Evolutionary conservation across 23 tunicate genomes (phyloP), one percentile per base, ranked within the genome.

Genomic region (Styela clava): DNA sequence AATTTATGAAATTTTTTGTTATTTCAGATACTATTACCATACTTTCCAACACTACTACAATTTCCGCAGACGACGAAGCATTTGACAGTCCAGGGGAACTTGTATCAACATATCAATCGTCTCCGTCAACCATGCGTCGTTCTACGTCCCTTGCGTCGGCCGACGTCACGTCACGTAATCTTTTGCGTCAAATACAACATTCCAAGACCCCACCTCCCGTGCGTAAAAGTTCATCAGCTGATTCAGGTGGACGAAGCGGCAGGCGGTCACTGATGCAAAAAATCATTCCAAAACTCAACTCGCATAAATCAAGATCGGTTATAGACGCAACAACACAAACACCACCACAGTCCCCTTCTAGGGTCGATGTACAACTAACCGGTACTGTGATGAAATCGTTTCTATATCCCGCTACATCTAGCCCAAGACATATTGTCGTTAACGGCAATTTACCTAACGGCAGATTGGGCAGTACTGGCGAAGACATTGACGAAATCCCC

Each of bases 111-210:
- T 72, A 24, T 65, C 32, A 16, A 35, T n/a, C 26, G n/a, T 69
- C 78, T 0, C 65, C 81, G 64, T 44, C 52, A 44, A 44, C 31
- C 67, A 78, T 82, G 79, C 86, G 78, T 28, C 91, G 86, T 2
- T 81, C 91, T 2, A 67, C 79, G 56, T 82, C 91, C 9, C 83
- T 87, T n/a, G 86, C 86, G 37, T 69, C 86, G 16, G 79, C 83
- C 23, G 91, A 87, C 78, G 91, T 64, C 12, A 36, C 67, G 22
- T 56, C 74, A 1, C 70, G 73, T 24, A 5, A 65, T 16, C 61
- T 61, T 28, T 56, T 32, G 0, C 65, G 72, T 19, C 83, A 62
- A 56, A 26, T 56, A 20, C 25, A 63, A 65, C 24, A 26, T 44
- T 71, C 74, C 32, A 86, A 81, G 61, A 86, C 90, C 5, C 90